Base-by-base conservation (phyloP, 2,888 invertebrate species). In the Keiferia lycopersicella region DNA sequence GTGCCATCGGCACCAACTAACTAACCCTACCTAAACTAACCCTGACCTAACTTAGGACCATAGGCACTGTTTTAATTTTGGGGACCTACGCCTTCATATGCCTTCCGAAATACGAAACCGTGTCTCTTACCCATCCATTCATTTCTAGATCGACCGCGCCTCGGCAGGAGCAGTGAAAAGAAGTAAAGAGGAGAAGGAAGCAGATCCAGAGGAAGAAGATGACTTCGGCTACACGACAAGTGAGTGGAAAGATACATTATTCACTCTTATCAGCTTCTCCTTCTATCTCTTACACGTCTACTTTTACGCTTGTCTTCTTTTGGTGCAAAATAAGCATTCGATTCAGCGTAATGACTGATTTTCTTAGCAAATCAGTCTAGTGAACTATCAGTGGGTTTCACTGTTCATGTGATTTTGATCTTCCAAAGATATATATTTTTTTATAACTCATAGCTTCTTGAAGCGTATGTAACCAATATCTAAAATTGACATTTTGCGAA, bases 151-250 rank as follows among this genome's bases (percentile, higher is more conserved):
- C 79, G 97, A 97, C 79, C 94, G 97, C 66, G 96, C 96, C 0
- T 97, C 97, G 77, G 98, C 98, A 0, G 98, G 95, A 0, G 96
- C 97, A 69, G 93, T 97, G 4, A 96, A 95, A 79, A 92, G 96
- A 62, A 94, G 93, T 70, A 95, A 94, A 88, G 94, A 95, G 73
- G 97, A 97, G 88, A 94, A 94, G 64, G 94, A 94, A 0, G 95
- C 95, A 0, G 98, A 98, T 79, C 93, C 94, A 14, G 98, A 98
- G 76, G 92, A 94, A 71, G 98, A 98, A 85, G 98, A 98, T 79
- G 96, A 96, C 77, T 98, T 95, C 86, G 98, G 98, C 64, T 98
- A 98, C 90, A 98, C 98, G n/a, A 92, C 92, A 81, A 95, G 98
- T 98, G 92, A 96, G 96, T 95, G 88, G 88, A 88, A 88, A 86